phyloP scores from a whole-genome alignment of 2,888 invertebrate species.

The Lydus trimaculatus region DNA sequence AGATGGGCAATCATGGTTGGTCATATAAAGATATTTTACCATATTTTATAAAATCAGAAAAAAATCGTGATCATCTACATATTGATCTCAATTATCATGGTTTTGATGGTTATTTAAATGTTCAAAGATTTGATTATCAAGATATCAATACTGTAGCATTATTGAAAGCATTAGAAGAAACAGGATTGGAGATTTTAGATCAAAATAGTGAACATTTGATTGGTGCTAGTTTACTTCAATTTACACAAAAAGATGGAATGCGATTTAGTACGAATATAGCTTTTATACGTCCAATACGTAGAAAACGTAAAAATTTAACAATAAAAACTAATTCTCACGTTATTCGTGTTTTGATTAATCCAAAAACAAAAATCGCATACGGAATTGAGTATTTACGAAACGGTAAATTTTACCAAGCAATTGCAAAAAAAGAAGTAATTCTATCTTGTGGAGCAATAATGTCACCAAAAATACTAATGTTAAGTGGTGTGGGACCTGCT shows the following conservation, averaged over 20 bases:
- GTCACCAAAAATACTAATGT: conserved; percentile 70
- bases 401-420: conserved; percentile 59
- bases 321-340: conserved; percentile 65
- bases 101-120: conserved; percentile 69
- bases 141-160: conserved; percentile 67
- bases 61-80: conserved; percentile 65
- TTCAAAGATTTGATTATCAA: conserved; percentile 70
- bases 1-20: conserved; percentile 70
- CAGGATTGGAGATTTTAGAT: conserved; percentile 67
- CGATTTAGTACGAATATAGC: conserved; percentile 71
- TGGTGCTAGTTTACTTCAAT: conserved; percentile 69
- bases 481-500: conserved; percentile 72
- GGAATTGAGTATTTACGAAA: conserved; percentile 64
- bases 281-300: conserved; percentile 71
- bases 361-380: conserved; percentile 61
- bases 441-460: conserved; percentile 68
- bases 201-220: conserved; percentile 66
- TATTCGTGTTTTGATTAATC: conserved; percentile 68
- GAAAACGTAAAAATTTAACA: conserved; percentile 63
- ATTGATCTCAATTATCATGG: conserved; percentile 67
- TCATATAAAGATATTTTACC: conserved; percentile 70
- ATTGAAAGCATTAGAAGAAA: conserved; percentile 68
- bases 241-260: conserved; percentile 68
- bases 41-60: conserved; percentile 74
- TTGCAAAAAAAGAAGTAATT: conserved; percentile 69